phyloP scores from a whole-genome alignment of 1,140 invertebrate genomes.

The Pollicipes pollicipes region DNA sequence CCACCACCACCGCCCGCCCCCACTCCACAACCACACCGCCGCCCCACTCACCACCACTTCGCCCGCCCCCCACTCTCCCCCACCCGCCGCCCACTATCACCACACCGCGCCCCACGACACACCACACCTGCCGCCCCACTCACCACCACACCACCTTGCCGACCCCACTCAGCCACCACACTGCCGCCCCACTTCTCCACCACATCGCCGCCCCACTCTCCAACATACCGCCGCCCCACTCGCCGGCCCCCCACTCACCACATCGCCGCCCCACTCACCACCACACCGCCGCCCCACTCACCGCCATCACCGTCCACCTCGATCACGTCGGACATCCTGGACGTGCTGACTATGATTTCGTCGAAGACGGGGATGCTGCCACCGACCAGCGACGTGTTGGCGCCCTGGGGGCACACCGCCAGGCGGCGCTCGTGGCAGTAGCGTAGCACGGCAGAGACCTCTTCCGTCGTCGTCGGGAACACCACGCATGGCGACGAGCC shows the following conservation, averaged over 20 bases:
- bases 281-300: slow-evolving; percentile 10
- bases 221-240: background rate
- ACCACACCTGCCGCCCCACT: background rate
- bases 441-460: slow-evolving; percentile 67
- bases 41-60: too few species aligned
- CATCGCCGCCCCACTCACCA: background rate
- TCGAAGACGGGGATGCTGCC: slow-evolving; percentile 91
- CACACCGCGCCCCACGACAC: too few species aligned
- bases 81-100: too few species aligned
- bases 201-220: background rate
- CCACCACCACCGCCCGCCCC: too few species aligned
- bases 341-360: slow-evolving; percentile 77
- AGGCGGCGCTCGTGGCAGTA: slow-evolving; percentile 68
- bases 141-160: background rate
- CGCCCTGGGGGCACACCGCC: slow-evolving; percentile 86
- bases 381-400: slow-evolving; percentile 81
- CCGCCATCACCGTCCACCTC: slow-evolving; percentile 24
- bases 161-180: background rate
- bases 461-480: slow-evolving; percentile 60
- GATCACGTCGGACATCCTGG: slow-evolving; percentile 64
- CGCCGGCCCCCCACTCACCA: slow-evolving; percentile 21
- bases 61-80: too few species aligned
- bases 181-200: background rate
- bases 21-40: too few species aligned
- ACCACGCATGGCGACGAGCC: slow-evolving; percentile 29